Percentiles rank a stretch among this genome's conserved stretches.
Evolutionary conservation across 2,113 vertebrate species (phyloP).

Genomic region (Carassius auratus): DNA sequence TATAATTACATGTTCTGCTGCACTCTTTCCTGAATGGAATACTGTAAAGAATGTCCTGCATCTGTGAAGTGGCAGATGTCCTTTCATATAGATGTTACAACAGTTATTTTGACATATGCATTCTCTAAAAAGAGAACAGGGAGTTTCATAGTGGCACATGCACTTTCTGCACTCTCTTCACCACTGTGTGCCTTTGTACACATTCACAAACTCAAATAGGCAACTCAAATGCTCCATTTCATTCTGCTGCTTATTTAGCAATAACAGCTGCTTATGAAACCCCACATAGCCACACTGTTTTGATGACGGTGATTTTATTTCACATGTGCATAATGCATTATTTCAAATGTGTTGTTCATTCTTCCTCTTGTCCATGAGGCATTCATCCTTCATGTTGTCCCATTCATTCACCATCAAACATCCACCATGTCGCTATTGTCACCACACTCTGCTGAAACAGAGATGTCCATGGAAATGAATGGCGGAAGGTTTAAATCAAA

Average conservation of each 20-base stretch:
- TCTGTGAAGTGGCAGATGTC: conserved; percentile 6
- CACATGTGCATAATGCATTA: background rate
- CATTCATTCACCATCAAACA: conserved; percentile 40
- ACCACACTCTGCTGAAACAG: conserved; percentile 35
- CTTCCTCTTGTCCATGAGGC: conserved; percentile 10
- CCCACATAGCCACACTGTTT: background rate
- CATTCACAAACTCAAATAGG: background rate
- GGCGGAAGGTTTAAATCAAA: conserved; percentile 15
- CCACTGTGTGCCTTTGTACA: background rate
- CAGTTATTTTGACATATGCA: background rate
- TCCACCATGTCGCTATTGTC: conserved; percentile 8
- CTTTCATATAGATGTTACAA: background rate
- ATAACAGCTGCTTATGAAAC: background rate
- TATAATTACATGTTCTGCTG: background rate
- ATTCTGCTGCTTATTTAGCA: background rate
- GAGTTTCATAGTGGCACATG: background rate
- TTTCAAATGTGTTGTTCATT: background rate
- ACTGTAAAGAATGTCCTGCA: background rate
- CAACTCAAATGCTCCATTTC: background rate
- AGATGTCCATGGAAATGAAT: conserved; percentile 34
- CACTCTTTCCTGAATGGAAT: background rate
- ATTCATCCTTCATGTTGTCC: conserved; percentile 21
- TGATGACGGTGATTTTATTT: background rate
- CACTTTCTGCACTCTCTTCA: background rate
- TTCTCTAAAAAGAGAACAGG: background rate